Conservation (phyloP, 2,888 invertebrate genomes). For the Ommatoiulus sabulosus region DNA sequence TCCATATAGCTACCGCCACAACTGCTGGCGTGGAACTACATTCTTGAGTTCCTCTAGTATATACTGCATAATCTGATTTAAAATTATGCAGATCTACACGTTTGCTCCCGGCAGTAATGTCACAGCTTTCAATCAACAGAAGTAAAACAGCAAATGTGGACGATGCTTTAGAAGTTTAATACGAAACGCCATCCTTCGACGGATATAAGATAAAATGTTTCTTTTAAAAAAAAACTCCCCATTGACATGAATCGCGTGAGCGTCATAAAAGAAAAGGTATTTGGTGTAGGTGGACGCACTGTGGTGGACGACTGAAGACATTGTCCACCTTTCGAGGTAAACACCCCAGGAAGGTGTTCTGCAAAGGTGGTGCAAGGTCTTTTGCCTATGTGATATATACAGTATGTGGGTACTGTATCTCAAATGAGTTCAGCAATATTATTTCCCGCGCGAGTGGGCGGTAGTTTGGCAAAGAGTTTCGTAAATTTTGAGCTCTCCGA, state of each 20-base stretch:
- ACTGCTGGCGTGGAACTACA: too few relatives aligned
- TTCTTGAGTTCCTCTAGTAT: too few relatives aligned
- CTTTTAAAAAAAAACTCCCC: not conserved
- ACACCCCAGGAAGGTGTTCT: not conserved
- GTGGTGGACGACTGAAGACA: not conserved
- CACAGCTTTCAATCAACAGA: too few relatives aligned
- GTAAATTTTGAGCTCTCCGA: not conserved
- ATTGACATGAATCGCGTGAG: not conserved
- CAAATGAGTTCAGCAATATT: not conserved
- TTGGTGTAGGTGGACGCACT: not conserved
- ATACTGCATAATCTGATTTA: too few relatives aligned
- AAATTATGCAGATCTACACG: too few relatives aligned
- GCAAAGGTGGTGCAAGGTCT: constrained; percentile 36
- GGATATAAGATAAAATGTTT: not conserved
- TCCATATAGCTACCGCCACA: too few relatives aligned
- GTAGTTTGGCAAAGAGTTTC: not conserved
- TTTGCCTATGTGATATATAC: not conserved
- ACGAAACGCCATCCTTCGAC: not conserved
- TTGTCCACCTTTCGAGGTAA: not conserved
- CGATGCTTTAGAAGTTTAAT: too few relatives aligned
- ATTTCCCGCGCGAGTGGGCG: not conserved
- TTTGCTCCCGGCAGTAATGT: too few relatives aligned
- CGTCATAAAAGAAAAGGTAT: not conserved
- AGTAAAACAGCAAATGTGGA: too few relatives aligned
- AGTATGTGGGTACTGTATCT: too few relatives aligned